These are phyloP conservation scores for Sepioteuthis lessoniana DNA, from an alignment of 2,888 invertebrate genomes.

Conservation along the genomic window DNA sequence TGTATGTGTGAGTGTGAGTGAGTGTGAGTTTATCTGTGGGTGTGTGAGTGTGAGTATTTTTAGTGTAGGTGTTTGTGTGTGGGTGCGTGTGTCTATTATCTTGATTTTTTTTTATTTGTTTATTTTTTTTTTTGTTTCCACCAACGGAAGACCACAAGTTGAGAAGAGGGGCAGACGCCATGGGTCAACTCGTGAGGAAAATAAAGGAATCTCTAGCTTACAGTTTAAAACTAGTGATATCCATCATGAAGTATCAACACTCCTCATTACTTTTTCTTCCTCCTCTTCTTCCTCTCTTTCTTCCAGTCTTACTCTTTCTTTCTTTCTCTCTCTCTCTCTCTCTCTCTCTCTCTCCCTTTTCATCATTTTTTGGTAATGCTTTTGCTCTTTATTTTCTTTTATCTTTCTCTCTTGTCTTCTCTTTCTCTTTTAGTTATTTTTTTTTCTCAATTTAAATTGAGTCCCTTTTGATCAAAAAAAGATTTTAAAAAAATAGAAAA, in stretches of 20 bases:
- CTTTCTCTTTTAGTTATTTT: too few relatives aligned
- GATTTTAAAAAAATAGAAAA: too few relatives aligned
- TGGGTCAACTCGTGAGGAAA: constrained; percentile 2
- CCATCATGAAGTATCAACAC: background rate
- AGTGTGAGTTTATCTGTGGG: too few relatives aligned
- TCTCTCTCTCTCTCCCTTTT: background rate
- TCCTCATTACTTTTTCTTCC: too few relatives aligned
- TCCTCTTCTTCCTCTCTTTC: background rate
- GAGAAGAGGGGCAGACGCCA: background rate
- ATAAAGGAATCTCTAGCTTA: background rate
- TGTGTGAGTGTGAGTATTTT: too few relatives aligned
- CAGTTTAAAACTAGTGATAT: background rate
- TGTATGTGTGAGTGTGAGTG: too few relatives aligned
- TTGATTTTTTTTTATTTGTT: background rate
- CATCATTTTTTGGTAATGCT: background rate
- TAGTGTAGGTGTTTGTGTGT: too few relatives aligned
- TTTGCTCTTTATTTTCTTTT: too few relatives aligned
- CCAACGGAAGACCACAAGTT: background rate
- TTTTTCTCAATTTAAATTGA: too few relatives aligned
- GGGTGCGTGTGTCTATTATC: too few relatives aligned
- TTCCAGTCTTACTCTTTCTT: background rate
- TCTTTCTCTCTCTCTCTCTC: background rate
- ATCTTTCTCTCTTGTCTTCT: too few relatives aligned
- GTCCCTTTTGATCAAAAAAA: too few relatives aligned
- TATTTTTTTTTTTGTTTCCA: background rate